phyloP scores from a whole-genome alignment of 2,888 invertebrate species.

The Hyposoter dolosus region DNA sequence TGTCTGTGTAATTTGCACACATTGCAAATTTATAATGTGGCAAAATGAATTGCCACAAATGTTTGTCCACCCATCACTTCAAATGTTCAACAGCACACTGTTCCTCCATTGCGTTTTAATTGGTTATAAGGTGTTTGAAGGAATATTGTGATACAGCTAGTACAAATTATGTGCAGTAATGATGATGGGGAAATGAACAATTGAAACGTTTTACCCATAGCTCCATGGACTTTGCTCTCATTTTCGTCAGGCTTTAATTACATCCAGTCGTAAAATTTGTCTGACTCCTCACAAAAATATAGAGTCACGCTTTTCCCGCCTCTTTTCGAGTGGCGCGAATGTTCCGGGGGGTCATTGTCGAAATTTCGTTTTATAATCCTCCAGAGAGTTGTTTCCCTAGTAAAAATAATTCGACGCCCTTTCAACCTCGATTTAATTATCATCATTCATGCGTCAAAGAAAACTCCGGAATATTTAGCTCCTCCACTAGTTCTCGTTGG shows the following conservation, averaged over 20 bases:
- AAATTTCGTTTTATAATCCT: constrained; percentile 32
- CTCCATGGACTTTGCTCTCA: neutral
- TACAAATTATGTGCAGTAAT: too few species aligned
- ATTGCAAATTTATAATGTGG: too few species aligned
- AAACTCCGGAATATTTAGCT: constrained; percentile 1
- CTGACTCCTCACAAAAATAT: constrained; percentile 21
- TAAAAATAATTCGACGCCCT: constrained; percentile 9
- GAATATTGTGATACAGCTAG: too few species aligned
- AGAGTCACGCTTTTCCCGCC: neutral
- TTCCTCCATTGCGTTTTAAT: too few species aligned
- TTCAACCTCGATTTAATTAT: constrained; percentile 29
- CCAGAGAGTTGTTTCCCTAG: constrained; percentile 1
- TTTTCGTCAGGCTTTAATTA: constrained; percentile 1
- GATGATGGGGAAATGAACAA: too few species aligned
- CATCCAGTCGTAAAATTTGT: constrained; percentile 13
- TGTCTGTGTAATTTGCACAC: too few species aligned
- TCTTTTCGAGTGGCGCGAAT: constrained; percentile 3
- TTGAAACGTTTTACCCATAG: too few species aligned
- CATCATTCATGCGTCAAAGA: constrained; percentile 46
- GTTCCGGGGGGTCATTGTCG: constrained; percentile 1
- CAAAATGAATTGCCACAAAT: neutral
- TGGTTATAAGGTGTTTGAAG: too few species aligned
- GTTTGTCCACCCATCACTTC: too few species aligned
- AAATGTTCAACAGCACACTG: too few species aligned
- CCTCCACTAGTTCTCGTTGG: neutral